Evolutionary conservation across 2,888 invertebrate genomes (phyloP).

Genomic region (Malacosoma neustria): DNA sequence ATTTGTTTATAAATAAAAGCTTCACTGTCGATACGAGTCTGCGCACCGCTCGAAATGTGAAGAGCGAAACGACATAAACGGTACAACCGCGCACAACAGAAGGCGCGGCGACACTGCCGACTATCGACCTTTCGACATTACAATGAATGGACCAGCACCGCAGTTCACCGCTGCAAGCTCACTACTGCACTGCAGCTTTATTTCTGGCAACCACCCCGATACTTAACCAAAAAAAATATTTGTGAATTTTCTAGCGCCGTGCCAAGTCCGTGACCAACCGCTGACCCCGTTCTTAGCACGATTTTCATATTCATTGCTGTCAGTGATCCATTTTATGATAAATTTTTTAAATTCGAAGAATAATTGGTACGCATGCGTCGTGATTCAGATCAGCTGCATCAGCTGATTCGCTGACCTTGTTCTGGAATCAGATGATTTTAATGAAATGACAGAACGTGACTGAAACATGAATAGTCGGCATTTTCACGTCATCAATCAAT

Average conservation of each 20-base stretch:
- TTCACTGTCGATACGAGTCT: constrained; percentile 28
- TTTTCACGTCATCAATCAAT: too few species aligned
- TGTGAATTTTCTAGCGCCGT: constrained; percentile 25
- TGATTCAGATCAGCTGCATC: constrained; percentile 4
- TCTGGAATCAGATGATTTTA: constrained; percentile 1
- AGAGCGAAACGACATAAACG: constrained; percentile 6
- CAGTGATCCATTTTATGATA: neutral
- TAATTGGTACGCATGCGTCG: constrained; percentile 10
- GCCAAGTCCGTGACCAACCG: constrained; percentile 28
- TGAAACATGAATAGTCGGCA: too few species aligned
- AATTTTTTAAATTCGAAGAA: constrained; percentile 6
- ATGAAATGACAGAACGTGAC: neutral
- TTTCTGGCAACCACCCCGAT: constrained; percentile 63
- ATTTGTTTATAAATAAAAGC: constrained; percentile 55
- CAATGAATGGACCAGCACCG: constrained; percentile 51
- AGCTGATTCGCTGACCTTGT: constrained; percentile 9
- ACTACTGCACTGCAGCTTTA: constrained; percentile 71
- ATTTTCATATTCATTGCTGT: neutral
- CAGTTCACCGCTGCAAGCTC: constrained; percentile 61
- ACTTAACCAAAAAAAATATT: constrained; percentile 26
- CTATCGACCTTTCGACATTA: constrained; percentile 53
- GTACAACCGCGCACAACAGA: constrained; percentile 37
- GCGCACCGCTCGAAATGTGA: constrained; percentile 25
- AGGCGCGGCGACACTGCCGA: constrained; percentile 55
- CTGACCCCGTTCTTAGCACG: constrained; percentile 29